Evolutionary conservation across 2,797 vertebrate species (phyloP), one percentile per base, ranked within the genome.

Genomic region (Gymnoscopelus microlampas): DNA sequence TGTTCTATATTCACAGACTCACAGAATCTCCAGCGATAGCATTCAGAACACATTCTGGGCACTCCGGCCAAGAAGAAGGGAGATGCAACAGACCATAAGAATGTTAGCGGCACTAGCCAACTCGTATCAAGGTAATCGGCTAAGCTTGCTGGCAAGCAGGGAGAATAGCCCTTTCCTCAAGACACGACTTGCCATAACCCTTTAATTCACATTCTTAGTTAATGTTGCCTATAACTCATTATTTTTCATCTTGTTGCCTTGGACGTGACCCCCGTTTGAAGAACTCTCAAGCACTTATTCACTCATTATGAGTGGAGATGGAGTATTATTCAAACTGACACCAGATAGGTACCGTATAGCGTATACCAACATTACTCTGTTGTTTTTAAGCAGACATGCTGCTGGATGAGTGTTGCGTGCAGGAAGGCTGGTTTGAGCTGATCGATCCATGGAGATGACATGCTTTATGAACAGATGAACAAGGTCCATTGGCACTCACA

Each of bases 121-220:
- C 63, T 15, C 60, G 39, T 56, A 61, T 68, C 47, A 47, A 55
- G 26, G 73, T 64, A 67, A 69, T 62, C 57, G 14, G 71, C 64
- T 29, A 57, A 60, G 61, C 54, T 65, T 48, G 55, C 50, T 51
- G 15, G 63, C 44, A 66, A 71, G 53, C 69, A 68, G 59, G 64
- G 69, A 80, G 73, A 74, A 83, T 61, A 82, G 78, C 56, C 48
- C 0, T 14, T 76, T 10, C 39, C 39, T 44, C 39, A 10, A 44
- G 68, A 70, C 57, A 65, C 70, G 44, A 63, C 53, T 32, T 26
- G 50, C 56, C 69, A 63, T 53, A 66, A 64, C 50, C 23, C 53
- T 57, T 44, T 29, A 29, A 29, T 44, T 9, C 39, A 10, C 39
- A 9, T 44, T 44, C 39, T 44, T 44, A 44, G 39, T 44, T 44